Conservation (phyloP, 2,113 vertebrate species). For the Papio anubis region DNA sequence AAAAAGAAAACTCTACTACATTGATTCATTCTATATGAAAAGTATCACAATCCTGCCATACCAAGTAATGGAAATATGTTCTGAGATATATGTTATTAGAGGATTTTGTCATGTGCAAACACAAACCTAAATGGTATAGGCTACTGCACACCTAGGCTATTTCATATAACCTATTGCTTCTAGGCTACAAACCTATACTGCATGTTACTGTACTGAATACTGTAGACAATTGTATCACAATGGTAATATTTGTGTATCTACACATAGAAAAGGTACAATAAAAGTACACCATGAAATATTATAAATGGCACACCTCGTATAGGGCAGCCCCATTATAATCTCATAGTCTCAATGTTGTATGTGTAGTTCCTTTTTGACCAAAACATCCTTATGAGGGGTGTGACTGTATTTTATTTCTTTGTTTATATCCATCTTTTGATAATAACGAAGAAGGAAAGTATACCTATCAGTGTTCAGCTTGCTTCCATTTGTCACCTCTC, state of each 20-base stretch:
- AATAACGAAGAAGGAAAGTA: not conserved
- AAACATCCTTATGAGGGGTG: not conserved
- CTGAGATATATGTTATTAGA: not conserved
- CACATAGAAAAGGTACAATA: not conserved
- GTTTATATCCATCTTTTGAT: not conserved
- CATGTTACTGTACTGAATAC: not conserved
- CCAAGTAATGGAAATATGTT: not conserved
- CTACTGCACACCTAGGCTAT: not conserved
- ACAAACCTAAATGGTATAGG: not conserved
- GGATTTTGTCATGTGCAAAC: not conserved
- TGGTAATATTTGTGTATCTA: not conserved
- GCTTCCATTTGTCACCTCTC: not conserved
- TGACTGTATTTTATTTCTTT: not conserved
- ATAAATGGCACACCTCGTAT: not conserved
- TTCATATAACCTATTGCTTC: not conserved
- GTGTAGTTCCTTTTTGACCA: not conserved
- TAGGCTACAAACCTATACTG: not conserved
- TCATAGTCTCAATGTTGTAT: not conserved
- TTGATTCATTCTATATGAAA: not conserved
- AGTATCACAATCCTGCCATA: not conserved
- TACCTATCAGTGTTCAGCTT: not conserved
- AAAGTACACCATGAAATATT: not conserved
- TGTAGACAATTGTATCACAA: not conserved
- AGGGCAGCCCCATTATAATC: not conserved
- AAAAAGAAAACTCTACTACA: not conserved